Percentiles rank a stretch among this genome's conserved stretches.
Conservation (phyloP, 2,797 vertebrate genomes). For the Sebastes umbrosus region DNA sequence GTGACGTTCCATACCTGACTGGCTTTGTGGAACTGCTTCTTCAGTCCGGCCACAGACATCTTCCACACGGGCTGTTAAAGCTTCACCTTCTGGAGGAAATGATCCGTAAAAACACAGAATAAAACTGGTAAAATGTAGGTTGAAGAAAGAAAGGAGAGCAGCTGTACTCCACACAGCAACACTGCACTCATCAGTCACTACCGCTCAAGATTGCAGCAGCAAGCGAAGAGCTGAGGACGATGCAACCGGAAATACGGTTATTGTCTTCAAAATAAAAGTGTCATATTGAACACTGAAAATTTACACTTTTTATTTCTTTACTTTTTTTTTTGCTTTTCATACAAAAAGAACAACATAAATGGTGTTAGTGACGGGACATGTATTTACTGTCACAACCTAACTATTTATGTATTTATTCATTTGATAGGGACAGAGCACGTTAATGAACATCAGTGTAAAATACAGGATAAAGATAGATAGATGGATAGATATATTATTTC, state of each 20-base stretch:
- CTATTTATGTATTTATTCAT: too few species aligned
- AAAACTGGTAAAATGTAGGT: neutral
- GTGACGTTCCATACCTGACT: conserved; percentile 86
- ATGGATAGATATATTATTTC: too few species aligned
- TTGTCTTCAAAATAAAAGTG: neutral
- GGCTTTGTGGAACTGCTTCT: conserved; percentile 97
- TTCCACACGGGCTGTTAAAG: conserved; percentile 8
- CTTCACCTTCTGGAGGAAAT: conserved; percentile 5
- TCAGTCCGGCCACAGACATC: conserved; percentile 94
- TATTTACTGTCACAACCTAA: neutral
- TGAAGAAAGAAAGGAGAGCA: neutral
- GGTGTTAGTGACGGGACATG: neutral
- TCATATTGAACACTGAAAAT: neutral
- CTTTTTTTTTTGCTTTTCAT: neutral
- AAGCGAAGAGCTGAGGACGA: neutral
- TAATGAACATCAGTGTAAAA: too few species aligned
- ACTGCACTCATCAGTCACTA: conserved; percentile 28
- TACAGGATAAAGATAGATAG: too few species aligned
- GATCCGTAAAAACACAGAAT: neutral
- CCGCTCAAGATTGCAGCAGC: neutral
- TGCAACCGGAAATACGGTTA: neutral
- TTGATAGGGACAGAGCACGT: too few species aligned
- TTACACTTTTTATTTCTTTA: neutral
- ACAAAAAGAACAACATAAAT: neutral
- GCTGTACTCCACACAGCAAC: neutral